Percentiles rank a stretch among this genome's conserved stretches.
Evolutionary conservation across 2,888 invertebrate species (phyloP).

Genomic region (Cyclophora albipunctata): DNA sequence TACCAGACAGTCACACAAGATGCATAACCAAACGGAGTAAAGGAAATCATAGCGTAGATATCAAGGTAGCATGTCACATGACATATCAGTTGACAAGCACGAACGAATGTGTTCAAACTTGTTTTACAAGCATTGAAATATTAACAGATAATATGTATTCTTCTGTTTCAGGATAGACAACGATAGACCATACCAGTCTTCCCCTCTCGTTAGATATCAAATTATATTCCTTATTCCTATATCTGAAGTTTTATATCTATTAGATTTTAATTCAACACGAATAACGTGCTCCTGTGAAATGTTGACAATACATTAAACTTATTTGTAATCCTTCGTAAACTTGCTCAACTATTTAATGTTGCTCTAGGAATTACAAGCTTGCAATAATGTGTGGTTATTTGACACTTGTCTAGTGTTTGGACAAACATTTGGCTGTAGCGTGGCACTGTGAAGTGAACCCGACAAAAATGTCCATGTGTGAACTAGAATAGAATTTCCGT

Average conservation of each 20-base stretch:
- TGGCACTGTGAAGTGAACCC: too few species aligned
- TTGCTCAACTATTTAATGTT: conserved; percentile 66
- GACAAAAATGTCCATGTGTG: too few species aligned
- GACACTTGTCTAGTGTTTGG: conserved; percentile 25
- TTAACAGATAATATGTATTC: background rate
- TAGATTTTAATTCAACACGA: conserved; percentile 48
- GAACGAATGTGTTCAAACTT: background rate
- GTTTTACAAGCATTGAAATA: too few species aligned
- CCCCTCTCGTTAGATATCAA: conserved; percentile 67
- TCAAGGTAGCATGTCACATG: background rate
- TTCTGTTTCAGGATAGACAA: conserved; percentile 55
- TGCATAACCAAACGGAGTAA: too few species aligned
- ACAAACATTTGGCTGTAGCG: conserved; percentile 10
- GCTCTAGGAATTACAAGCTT: conserved; percentile 10
- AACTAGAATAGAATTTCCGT: too few species aligned
- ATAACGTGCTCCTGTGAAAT: conserved; percentile 54
- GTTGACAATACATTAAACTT: conserved; percentile 69
- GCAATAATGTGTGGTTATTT: conserved; percentile 19
- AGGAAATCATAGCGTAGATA: too few species aligned
- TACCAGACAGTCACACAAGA: too few species aligned
- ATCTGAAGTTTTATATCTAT: conserved; percentile 66
- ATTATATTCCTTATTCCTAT: conserved; percentile 68
- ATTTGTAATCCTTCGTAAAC: conserved; percentile 57
- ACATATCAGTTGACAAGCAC: background rate
- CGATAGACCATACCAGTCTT: conserved; percentile 71